Conservation (phyloP, 1,140 invertebrate genomes). For the Aradophagus sp. region DNA sequence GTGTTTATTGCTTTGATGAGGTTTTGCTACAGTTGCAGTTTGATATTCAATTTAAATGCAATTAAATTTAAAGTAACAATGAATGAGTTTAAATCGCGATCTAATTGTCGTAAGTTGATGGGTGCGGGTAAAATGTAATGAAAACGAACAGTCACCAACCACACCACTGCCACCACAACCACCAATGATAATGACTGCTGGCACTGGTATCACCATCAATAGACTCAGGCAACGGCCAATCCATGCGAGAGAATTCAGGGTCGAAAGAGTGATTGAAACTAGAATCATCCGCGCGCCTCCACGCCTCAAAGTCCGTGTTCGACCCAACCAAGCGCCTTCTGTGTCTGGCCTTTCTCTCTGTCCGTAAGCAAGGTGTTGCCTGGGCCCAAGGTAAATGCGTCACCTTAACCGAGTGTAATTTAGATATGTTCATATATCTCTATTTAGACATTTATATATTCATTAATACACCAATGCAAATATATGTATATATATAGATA, state of each 20-base stretch:
- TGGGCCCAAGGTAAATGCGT: constrained; percentile 76
- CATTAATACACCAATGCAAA: no score
- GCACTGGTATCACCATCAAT: constrained; percentile 66
- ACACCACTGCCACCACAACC: constrained; percentile 47
- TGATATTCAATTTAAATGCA: no score
- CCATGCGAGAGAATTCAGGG: constrained; percentile 62
- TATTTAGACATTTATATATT: constrained; percentile 18
- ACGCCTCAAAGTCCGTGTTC: constrained; percentile 68
- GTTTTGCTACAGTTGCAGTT: no score
- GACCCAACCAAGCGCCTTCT: constrained; percentile 70
- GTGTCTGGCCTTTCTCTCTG: constrained; percentile 75
- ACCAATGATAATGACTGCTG: constrained; percentile 60
- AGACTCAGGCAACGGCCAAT: constrained; percentile 69
- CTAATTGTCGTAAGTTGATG: no score
- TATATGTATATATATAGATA: constrained; percentile 18
- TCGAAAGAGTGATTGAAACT: constrained; percentile 57
- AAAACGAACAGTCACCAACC: constrained; percentile 30
- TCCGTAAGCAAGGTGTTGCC: constrained; percentile 76
- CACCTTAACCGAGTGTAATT: constrained; percentile 76
- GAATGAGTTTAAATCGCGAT: no score
- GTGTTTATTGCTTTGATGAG: no score
- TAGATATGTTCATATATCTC: constrained; percentile 70
- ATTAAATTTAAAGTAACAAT: no score
- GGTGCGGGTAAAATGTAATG: no score
- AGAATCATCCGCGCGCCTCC: constrained; percentile 68